These are phyloP conservation scores for Pimpla rufipes DNA, from an alignment of 2,888 invertebrate genomes.

Conservation along the genomic window DNA sequence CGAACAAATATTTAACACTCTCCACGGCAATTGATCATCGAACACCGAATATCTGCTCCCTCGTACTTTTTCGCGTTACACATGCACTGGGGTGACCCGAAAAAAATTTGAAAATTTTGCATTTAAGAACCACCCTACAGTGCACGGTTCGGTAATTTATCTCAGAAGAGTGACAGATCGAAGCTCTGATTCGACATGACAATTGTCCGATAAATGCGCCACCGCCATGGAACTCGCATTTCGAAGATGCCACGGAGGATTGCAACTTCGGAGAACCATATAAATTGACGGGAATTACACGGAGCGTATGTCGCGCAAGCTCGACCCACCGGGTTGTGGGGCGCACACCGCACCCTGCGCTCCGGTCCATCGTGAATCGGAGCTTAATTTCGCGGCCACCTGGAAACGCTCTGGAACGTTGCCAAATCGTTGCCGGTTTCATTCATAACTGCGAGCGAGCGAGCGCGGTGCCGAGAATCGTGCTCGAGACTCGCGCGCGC, in stretches of 20 bases:
- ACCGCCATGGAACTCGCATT: conserved; percentile 61
- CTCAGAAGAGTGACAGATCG: conserved; percentile 16
- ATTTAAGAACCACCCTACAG: no score
- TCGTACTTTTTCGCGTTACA: no score
- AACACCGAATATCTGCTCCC: no score
- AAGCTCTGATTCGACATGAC: conserved; percentile 3
- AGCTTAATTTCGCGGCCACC: conserved; percentile 79
- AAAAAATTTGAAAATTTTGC: no score
- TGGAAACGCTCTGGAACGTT: conserved; percentile 77
- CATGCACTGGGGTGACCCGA: no score
- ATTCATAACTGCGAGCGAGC: conserved; percentile 72
- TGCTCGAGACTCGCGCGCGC: conserved; percentile 30
- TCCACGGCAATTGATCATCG: no score
- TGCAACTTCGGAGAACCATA: conserved; percentile 76
- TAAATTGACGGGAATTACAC: conserved; percentile 45
- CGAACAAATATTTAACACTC: no score
- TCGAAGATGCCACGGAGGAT: conserved; percentile 63
- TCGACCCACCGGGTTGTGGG: conserved; percentile 30
- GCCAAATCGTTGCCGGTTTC: conserved; percentile 78
- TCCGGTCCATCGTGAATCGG: conserved; percentile 68
- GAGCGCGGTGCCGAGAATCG: conserved; percentile 36
- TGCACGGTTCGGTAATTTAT: not conserved
- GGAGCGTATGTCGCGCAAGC: not conserved
- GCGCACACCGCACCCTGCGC: conserved; percentile 29
- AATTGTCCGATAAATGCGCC: conserved; percentile 62